Conservation (phyloP, 2,888 invertebrate genomes). For the Seladonia tumulorum region DNA sequence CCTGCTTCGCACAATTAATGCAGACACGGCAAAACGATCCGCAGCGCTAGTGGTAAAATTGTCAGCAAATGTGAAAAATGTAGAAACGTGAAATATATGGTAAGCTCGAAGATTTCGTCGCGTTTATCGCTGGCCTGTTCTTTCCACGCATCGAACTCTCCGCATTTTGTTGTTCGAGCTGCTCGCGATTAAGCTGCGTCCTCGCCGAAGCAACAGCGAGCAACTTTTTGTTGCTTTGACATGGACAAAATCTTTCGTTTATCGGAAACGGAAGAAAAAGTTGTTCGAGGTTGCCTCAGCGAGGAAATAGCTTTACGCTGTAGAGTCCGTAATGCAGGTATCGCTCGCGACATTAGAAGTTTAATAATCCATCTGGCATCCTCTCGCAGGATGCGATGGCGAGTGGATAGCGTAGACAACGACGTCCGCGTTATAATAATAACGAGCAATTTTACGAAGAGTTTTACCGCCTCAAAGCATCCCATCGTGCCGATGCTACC, state of each 20-base stretch:
- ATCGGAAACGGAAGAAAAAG: background rate
- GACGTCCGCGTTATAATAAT: constrained; percentile 78
- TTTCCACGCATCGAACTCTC: constrained; percentile 45
- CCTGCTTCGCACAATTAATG: background rate
- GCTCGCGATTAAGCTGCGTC: constrained; percentile 23
- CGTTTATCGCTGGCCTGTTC: constrained; percentile 21
- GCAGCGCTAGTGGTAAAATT: background rate
- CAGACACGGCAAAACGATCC: no score
- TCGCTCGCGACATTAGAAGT: constrained; percentile 68
- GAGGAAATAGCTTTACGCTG: background rate
- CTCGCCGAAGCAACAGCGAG: background rate
- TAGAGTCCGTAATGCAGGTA: constrained; percentile 52
- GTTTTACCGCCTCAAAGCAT: constrained; percentile 47
- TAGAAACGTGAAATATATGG: background rate
- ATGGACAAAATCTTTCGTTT: background rate
- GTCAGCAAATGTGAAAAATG: background rate
- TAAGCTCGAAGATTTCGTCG: constrained; percentile 5
- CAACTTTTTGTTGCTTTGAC: background rate
- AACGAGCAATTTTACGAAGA: constrained; percentile 80
- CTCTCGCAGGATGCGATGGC: constrained; percentile 55
- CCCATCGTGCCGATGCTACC: constrained; percentile 35
- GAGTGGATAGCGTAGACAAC: constrained; percentile 55
- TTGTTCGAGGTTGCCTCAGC: background rate
- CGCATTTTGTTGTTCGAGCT: constrained; percentile 11
- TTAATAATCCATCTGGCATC: constrained; percentile 79